Evolutionary conservation across 1,140 invertebrate species (phyloP).

Genomic region (Drosophila fuyamai): DNA sequence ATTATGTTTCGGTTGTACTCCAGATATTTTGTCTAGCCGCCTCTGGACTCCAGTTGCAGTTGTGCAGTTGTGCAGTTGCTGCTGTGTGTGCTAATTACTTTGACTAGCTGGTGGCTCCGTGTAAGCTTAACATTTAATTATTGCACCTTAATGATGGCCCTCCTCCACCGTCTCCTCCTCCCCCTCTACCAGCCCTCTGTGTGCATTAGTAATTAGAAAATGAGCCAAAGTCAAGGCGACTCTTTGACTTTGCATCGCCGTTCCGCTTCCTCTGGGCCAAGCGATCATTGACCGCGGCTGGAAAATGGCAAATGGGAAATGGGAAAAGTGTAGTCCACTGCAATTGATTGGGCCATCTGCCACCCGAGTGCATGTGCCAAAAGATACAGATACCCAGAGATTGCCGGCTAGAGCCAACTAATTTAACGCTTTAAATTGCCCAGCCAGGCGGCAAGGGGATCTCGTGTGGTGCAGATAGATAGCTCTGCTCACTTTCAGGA

Average conservation of each 20-base stretch:
- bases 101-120: conserved; percentile 66
- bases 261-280: conserved; percentile 40
- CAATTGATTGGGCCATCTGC: conserved; percentile 49
- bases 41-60: conserved; percentile 47
- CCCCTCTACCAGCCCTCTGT: conserved; percentile 11
- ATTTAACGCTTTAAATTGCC: conserved; percentile 82
- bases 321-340: conserved; percentile 16
- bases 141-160: conserved; percentile 77
- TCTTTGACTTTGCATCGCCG: conserved; percentile 54
- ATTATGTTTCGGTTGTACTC: conserved; percentile 79
- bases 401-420: conserved; percentile 35
- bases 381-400: conserved; percentile 35
- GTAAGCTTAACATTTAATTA: conserved; percentile 81
- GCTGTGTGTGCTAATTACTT: conserved; percentile 75
- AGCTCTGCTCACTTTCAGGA: conserved; percentile 56
- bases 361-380: conserved; percentile 20
- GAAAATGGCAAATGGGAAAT: conserved; percentile 32
- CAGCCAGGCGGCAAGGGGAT: conserved; percentile 71
- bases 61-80: conserved; percentile 20
- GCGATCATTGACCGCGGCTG: conserved; percentile 69
- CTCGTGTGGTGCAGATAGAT: conserved; percentile 40
- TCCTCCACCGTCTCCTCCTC: neutral
- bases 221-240: conserved; percentile 75
- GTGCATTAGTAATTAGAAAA: conserved; percentile 80
- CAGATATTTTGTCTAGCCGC: conserved; percentile 78